These are phyloP conservation scores for Clinocottus analis DNA, from an alignment of 2,113 vertebrate genomes.

Conservation along the genomic window DNA sequence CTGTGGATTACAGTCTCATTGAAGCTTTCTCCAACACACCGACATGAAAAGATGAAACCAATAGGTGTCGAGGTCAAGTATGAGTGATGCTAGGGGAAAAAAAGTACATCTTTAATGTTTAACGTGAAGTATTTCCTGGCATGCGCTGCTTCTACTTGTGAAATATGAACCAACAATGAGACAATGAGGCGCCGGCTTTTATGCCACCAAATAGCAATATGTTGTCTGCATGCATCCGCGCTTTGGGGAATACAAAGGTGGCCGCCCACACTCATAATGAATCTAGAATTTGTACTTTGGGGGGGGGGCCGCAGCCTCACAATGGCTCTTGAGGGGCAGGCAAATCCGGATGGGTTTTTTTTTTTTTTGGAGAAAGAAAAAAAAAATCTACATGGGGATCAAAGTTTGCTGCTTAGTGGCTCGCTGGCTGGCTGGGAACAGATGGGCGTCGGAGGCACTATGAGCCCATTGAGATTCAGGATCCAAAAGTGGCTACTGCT, in stretches of 20 bases:
- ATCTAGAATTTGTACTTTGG: conserved; percentile 82
- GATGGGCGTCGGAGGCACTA: conserved; percentile 84
- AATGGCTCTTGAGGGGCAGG: conserved; percentile 81
- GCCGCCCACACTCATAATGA: conserved; percentile 84
- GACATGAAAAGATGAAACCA: conserved; percentile 59
- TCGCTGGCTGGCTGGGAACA: conserved; percentile 83
- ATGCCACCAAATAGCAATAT: conserved; percentile 82
- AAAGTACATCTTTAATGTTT: conserved; percentile 57
- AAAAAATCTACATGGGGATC: conserved; percentile 84
- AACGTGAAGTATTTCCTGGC: conserved; percentile 57
- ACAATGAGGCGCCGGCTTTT: conserved; percentile 77
- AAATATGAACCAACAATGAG: conserved; percentile 79
- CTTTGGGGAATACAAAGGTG: conserved; percentile 85
- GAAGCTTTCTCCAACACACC: conserved; percentile 45
- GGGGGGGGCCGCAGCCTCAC: conserved; percentile 77
- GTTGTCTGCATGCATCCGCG: conserved; percentile 76
- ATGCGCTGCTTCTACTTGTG: conserved; percentile 61
- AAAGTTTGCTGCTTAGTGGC: conserved; percentile 84
- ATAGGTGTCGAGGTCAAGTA: conserved; percentile 60
- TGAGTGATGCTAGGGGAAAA: conserved; percentile 50
- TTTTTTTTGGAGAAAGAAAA: conserved; percentile 31
- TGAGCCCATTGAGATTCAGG: conserved; percentile 84
- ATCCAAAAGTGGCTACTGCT: conserved; percentile 85
- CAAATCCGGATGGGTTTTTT: conserved; percentile 84
- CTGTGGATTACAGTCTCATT: conserved; percentile 50